These are phyloP conservation scores for Nymphalis io DNA, from an alignment of 1,140 invertebrate genomes.

Conservation along the genomic window DNA sequence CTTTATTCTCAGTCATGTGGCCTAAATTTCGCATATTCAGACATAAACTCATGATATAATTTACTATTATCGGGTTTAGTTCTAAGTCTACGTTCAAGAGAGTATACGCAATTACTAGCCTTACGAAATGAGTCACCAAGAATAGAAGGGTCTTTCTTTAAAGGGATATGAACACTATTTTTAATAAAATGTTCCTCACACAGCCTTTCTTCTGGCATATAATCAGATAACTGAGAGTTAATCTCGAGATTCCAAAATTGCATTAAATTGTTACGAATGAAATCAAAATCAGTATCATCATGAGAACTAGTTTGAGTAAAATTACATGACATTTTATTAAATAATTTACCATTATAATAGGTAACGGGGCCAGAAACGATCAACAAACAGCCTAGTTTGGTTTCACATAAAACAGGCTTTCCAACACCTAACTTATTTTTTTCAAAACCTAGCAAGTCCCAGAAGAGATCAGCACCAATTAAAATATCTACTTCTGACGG, in stretches of 20 bases:
- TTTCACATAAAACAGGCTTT: background rate
- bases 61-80: background rate
- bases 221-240: background rate
- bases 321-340: background rate
- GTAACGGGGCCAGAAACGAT: background rate
- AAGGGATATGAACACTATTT: background rate
- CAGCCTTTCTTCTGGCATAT: background rate
- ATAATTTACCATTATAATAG: too few relatives aligned
- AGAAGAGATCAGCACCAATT: too few relatives aligned
- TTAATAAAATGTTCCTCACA: background rate
- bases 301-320: background rate
- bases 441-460: too few relatives aligned
- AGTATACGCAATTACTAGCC: background rate
- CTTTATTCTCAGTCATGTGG: slow-evolving; percentile 38
- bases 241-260: background rate
- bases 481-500: too few relatives aligned
- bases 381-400: background rate
- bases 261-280: background rate
- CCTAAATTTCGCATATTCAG: slow-evolving; percentile 36
- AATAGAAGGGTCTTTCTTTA: background rate
- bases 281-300: background rate
- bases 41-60: slow-evolving; percentile 41
- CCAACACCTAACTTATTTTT: background rate
- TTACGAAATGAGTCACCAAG: background rate
- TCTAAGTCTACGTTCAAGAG: background rate